These are phyloP conservation scores for Pimpla rufipes DNA, from an alignment of 2,888 invertebrate species.

Conservation along the genomic window DNA sequence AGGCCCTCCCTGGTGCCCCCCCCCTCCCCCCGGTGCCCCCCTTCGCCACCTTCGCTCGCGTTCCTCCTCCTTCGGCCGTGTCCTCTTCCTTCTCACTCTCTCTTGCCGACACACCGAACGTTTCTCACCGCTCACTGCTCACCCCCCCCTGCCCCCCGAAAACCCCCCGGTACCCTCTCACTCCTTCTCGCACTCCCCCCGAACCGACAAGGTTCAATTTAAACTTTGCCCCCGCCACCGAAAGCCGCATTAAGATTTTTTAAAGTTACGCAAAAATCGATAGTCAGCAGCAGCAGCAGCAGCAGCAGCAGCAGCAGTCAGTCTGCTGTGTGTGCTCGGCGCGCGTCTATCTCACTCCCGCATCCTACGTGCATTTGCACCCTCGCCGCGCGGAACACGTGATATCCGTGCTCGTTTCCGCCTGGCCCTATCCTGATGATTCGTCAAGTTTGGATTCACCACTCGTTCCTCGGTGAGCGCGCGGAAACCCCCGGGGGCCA, in stretches of 20 bases:
- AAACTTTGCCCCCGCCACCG: constrained; percentile 81
- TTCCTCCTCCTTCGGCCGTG: constrained; percentile 64
- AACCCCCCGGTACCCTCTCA: constrained; percentile 47
- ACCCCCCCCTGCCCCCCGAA: constrained; percentile 54
- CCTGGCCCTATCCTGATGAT: constrained; percentile 71
- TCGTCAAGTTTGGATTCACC: constrained; percentile 70
- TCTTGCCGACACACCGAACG: constrained; percentile 37
- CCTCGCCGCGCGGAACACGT: constrained; percentile 60
- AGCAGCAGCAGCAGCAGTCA: constrained; percentile 68
- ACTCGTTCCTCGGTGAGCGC: constrained; percentile 56
- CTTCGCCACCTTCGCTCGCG: constrained; percentile 58
- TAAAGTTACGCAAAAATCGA: constrained; percentile 82
- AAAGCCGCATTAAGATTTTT: constrained; percentile 85
- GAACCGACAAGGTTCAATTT: constrained; percentile 81
- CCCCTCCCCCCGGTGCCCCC: not conserved
- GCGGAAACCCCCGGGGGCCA: constrained; percentile 54
- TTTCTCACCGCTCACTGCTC: constrained; percentile 56
- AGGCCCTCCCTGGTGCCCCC: constrained; percentile 34
- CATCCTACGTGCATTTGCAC: constrained; percentile 63
- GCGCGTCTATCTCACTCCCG: constrained; percentile 22
- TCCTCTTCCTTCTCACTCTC: constrained; percentile 55
- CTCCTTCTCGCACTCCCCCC: constrained; percentile 32
- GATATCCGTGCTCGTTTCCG: constrained; percentile 71
- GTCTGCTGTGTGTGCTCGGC: constrained; percentile 33
- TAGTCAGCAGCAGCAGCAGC: constrained; percentile 74